Conservation (phyloP, 30 jellyfish, hydroid and myxozoan species). For the Turritopsis dohrnii region DNA sequence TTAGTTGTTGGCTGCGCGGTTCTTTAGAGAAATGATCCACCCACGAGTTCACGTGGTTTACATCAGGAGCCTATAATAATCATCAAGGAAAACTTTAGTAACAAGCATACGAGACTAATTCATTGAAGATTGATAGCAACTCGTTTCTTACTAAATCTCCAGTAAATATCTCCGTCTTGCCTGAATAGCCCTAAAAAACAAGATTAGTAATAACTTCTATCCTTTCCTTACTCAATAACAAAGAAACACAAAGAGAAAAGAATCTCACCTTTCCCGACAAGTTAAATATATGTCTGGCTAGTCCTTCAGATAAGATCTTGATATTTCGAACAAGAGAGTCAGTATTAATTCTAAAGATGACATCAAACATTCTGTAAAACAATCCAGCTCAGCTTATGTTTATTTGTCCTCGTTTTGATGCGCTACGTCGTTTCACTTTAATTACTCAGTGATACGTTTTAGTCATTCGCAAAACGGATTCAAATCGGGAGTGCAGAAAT, state of each 20-base stretch:
- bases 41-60: slow-evolving; percentile 55
- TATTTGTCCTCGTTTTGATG: too few relatives aligned
- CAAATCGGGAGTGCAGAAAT: too few relatives aligned
- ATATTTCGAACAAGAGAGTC: slow-evolving; percentile 47
- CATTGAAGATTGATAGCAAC: not conserved
- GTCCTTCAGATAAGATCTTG: slow-evolving; percentile 63
- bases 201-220: not conserved
- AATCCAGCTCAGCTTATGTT: not conserved
- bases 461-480: too few relatives aligned
- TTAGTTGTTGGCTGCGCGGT: slow-evolving; percentile 63
- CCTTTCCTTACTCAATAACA: not conserved
- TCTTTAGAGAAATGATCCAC: slow-evolving; percentile 46
- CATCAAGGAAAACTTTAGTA: not conserved
- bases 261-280: slow-evolving; percentile 55
- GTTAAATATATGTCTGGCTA: slow-evolving; percentile 78
- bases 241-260: not conserved
- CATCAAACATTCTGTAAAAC: not conserved
- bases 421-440: too few relatives aligned
- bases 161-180: slow-evolving; percentile 45
- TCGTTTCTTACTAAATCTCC: slow-evolving; percentile 43
- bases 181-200: slow-evolving; percentile 40
- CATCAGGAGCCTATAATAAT: slow-evolving; percentile 58
- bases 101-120: not conserved
- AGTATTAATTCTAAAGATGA: slow-evolving; percentile 29
- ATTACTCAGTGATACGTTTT: too few relatives aligned